A percentile compares a stretch with the other conserved stretches of the same genome.
Conservation (phyloP, 2,888 invertebrate genomes). For the Sesamia inferens region DNA sequence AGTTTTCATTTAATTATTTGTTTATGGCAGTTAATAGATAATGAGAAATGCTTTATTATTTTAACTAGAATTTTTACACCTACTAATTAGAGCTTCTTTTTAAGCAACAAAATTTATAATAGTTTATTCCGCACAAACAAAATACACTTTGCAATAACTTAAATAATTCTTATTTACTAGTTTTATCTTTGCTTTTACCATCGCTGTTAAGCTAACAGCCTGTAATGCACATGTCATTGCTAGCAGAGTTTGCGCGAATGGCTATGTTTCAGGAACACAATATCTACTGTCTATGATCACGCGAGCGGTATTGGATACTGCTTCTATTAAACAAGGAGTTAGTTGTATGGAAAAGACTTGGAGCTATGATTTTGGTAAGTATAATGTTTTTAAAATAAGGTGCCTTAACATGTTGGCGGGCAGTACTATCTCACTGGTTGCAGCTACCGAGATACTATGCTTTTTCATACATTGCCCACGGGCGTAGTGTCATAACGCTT, state of each 20-base stretch:
- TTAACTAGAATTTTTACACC: background rate
- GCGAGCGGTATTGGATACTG: conserved; percentile 77
- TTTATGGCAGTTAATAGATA: background rate
- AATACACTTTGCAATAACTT: background rate
- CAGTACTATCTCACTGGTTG: no score
- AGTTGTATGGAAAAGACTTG: conserved; percentile 22
- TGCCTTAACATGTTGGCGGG: background rate
- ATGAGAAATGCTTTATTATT: background rate
- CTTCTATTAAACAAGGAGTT: conserved; percentile 44
- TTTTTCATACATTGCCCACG: no score
- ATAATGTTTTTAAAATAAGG: background rate
- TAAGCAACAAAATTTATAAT: background rate
- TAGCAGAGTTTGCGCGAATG: conserved; percentile 35
- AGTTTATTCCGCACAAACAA: no score
- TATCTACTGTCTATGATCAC: conserved; percentile 74
- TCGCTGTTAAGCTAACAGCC: conserved; percentile 9
- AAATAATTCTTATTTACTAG: background rate
- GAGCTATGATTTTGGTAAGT: background rate
- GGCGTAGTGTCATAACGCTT: no score
- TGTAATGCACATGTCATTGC: conserved; percentile 66
- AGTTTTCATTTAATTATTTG: no score
- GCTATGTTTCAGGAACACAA: conserved; percentile 64
- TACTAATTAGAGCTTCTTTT: background rate
- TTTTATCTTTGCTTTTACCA: conserved; percentile 6
- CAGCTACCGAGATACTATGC: no score